Conservation (phyloP, 2,888 invertebrate species). For the Phasia obesa region DNA sequence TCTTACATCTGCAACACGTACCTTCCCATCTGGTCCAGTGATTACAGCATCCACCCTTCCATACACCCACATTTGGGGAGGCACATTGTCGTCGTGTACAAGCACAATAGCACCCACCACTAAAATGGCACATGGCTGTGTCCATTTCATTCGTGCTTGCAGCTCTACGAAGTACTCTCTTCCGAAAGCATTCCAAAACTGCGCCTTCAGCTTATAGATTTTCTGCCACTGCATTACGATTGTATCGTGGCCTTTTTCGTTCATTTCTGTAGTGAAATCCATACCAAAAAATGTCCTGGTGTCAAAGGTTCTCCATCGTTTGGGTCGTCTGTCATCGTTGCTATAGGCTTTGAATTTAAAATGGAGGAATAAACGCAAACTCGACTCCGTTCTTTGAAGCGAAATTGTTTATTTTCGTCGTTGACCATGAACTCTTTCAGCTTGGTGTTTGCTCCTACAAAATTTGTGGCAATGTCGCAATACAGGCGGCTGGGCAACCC, state of each 20-base stretch:
- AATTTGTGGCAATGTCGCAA: too few species aligned
- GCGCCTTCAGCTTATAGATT: neutral
- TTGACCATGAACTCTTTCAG: too few species aligned
- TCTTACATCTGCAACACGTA: too few species aligned
- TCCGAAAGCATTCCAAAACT: conserved; percentile 14
- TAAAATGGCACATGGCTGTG: too few species aligned
- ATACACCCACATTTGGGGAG: conserved; percentile 10
- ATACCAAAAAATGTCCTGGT: conserved; percentile 33
- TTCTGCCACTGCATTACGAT: conserved; percentile 5
- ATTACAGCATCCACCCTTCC: conserved; percentile 25
- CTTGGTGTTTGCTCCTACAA: too few species aligned
- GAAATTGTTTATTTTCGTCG: too few species aligned
- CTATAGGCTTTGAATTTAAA: conserved; percentile 60
- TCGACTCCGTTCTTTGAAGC: too few species aligned
- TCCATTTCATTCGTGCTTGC: too few species aligned
- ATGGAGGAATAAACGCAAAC: too few species aligned
- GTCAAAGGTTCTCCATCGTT: conserved; percentile 58
- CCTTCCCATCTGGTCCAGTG: neutral
- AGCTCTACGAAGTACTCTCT: neutral
- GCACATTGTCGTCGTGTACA: conserved; percentile 42
- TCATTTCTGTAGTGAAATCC: neutral
- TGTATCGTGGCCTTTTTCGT: conserved; percentile 1
- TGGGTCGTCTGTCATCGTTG: conserved; percentile 50
- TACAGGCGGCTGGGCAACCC: too few species aligned
- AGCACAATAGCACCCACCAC: conserved; percentile 10